Base-by-base conservation (phyloP, 2,113 vertebrate species). In the Grallaria varia region DNA sequence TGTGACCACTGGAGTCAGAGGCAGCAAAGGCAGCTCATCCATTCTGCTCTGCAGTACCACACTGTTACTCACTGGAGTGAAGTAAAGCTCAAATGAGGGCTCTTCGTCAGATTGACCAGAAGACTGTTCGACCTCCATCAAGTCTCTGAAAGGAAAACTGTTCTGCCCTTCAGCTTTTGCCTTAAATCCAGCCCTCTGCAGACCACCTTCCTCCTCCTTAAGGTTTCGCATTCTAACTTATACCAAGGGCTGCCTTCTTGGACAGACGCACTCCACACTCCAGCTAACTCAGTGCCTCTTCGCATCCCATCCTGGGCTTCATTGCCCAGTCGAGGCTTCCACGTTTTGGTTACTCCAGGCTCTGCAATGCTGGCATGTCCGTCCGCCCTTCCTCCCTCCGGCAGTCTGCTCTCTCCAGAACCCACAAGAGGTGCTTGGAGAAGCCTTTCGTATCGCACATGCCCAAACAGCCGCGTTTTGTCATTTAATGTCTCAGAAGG, bases 381-480 rank as follows among this genome's bases (percentile, higher is more conserved):
- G 6, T 49, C 11, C 10, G 42, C 45, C 45, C 37, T 5, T 20
- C 22, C 6, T 30, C 3, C 33, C n/a, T 62, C 8, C 40, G 15
- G 15, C 33, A 55, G 22, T 25, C 20, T 39, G 8, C 30, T 20
- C 35, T 42, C 24, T 23, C 39, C 30, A 19, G 27, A 44, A 9
- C 0, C 14, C 21, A 3, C 2, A 3, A 0, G 5, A 22, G 9
- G 8, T 0, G 16, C 17, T 63, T 3, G 18, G 1, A 15, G n/a
- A 50, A 35, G 39, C 35, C 53, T 35, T 73, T 20, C 2, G 2
- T 9, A 4, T 13, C 33, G 11, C 20, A 6, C 7, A 8, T 0
- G 3, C 27, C 66, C 25, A 9, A 4, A 35, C 30, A 16, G 6
- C 13, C 0, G 4, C 0, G 2, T 7, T 40, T 27, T 5, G 6